Evolutionary conservation across 2,888 invertebrate species (phyloP), one percentile per base, ranked within the genome.

Genomic region (Trisateles emortualis): DNA sequence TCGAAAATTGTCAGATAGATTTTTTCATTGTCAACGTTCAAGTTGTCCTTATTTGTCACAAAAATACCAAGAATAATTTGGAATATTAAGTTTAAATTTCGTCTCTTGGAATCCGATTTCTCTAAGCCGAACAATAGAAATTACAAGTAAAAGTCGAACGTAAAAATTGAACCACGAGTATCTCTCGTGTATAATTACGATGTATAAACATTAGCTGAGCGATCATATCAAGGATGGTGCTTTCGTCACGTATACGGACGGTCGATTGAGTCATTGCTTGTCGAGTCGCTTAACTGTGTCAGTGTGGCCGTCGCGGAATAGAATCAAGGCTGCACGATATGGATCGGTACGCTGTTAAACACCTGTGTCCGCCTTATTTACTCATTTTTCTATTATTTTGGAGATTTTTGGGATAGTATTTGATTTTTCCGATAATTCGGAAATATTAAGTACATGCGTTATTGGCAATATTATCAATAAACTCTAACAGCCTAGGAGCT

Each of bases 291-390:
- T 84, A 87, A 88, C 84, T 83, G 87, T 88, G 89, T 88, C 88
- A 87, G 84, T 55, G 83, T 74, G 88, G 73, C 86, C 88, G 82
- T 84, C 88, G 88, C 87, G 83, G 88, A 90, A 89, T 90, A 90
- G 90, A 88, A 84, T 82, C 90, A 90, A 90, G 89, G 90, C 86
- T 88, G 81, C 65, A 66, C 70, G 77, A 81, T 83, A 81, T 83
- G 79, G 77, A 84, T 85, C 83, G 76, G 73, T 73, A 74, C 63
- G 71, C 74, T 61, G 68, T 72, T 66, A 69, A 73, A 76, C 74
- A 81, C 79, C 80, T 80, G 76, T 76, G 68, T 64, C 62, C 65
- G 68, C 70, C 76, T 76, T 78, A 68, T 80, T 77, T 74, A 64
- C 68, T 62, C 22, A 61, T 58, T 50, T 68, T 68, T 68, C 62